phyloP scores from a whole-genome alignment of 2,797 vertebrate species.

The Nannoperca obscura region DNA sequence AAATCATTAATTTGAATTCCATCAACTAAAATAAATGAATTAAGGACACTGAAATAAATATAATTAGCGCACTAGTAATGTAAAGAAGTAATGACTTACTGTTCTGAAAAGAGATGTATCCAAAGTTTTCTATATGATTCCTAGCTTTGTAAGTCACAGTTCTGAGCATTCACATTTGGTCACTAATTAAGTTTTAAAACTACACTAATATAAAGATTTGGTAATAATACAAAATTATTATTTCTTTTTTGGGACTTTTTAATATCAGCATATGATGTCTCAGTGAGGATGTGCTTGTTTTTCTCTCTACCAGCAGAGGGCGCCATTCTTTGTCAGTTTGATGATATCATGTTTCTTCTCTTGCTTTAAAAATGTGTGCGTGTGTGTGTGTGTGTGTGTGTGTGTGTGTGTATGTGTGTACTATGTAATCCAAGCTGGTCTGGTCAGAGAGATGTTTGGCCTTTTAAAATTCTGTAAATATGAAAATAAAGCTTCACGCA shows the following conservation, averaged over 20 bases:
- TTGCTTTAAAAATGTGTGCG: too few relatives aligned
- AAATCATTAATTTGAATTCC: neutral
- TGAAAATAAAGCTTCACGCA: constrained; percentile 83
- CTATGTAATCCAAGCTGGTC: constrained; percentile 44
- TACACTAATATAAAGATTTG: neutral
- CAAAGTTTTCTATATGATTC: neutral
- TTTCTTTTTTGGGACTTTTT: neutral
- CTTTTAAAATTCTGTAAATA: constrained; percentile 80
- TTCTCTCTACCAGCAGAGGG: constrained; percentile 73
- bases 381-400: constrained; percentile 14
- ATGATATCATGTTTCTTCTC: neutral
- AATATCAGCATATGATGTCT: neutral
- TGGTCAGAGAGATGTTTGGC: constrained; percentile 59
- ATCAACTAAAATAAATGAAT: neutral
- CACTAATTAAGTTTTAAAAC: neutral
- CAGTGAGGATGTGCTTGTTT: neutral
- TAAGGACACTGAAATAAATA: neutral
- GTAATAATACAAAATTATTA: too few relatives aligned
- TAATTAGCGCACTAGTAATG: neutral
- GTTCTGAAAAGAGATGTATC: neutral
- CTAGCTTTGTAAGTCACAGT: neutral
- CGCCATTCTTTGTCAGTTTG: constrained; percentile 46
- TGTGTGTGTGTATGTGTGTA: constrained; percentile 15
- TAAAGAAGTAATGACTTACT: neutral
- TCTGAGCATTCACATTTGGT: neutral